These are phyloP conservation scores for Galeopsomyia nigrocyanea DNA, from an alignment of 2,888 invertebrate genomes.

Conservation along the genomic window DNA sequence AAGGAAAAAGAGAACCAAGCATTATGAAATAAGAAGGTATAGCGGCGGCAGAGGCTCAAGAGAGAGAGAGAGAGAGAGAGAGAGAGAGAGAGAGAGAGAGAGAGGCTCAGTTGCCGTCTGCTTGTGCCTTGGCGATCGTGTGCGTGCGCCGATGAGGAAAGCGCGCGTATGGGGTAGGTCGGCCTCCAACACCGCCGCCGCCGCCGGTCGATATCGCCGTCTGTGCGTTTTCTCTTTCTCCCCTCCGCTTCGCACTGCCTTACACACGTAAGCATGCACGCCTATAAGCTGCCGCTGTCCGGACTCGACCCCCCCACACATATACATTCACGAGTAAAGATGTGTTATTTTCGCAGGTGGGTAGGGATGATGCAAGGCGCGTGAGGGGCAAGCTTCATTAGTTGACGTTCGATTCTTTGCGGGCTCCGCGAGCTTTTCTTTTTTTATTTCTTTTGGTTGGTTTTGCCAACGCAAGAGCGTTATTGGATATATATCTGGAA, in stretches of 20 bases:
- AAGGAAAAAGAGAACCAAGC: neutral
- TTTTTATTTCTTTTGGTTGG: neutral
- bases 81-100: neutral
- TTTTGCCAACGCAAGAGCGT: too few species aligned
- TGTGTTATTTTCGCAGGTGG: too few species aligned
- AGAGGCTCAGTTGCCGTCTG: neutral
- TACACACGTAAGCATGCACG: neutral
- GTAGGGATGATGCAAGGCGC: too few species aligned
- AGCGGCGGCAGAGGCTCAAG: neutral
- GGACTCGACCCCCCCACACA: too few species aligned
- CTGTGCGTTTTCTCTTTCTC: slow-evolving; percentile 69
- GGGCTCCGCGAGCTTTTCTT: neutral
- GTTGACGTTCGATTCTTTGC: neutral
- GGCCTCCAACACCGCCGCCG: slow-evolving; percentile 72
- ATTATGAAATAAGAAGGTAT: neutral
- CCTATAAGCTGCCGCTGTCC: neutral
- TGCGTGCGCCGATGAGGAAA: slow-evolving; percentile 46
- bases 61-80: neutral
- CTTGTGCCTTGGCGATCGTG: neutral
- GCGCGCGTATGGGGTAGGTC: slow-evolving; percentile 49
- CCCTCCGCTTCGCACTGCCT: slow-evolving; percentile 49
- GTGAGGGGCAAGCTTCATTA: neutral
- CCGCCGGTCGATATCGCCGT: slow-evolving; percentile 77
- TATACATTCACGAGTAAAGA: too few species aligned
- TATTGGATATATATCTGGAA: too few species aligned